Evolutionary conservation across 37 sponge, comb jelly and placozoan species (phyloP), one percentile per base, ranked within the genome.

Genomic region (Crambe crambe): DNA sequence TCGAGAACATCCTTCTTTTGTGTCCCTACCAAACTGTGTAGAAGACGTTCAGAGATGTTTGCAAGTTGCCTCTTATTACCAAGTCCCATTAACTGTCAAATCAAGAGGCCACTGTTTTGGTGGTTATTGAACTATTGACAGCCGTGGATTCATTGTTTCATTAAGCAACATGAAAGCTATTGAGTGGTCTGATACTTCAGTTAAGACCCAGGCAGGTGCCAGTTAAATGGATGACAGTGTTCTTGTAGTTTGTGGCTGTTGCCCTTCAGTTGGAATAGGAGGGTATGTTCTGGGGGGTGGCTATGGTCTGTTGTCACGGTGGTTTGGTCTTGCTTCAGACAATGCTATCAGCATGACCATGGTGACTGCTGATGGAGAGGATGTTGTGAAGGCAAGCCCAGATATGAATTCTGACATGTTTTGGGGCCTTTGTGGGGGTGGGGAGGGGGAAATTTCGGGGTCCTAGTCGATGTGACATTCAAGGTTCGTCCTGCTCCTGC

Each of bases 401-500:
- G 41, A 69, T 31, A 82, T 76, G 23, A 80, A 87, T 58, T 59
- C 44, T 1, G 88, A 87, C 70, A 77, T 87, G 0, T 87, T 81
- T 42, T 87, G 88, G 88, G 88, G 77, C 0, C 77, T 87, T 17
- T 26, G 82, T 12, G 88, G 88, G 0, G 88, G 88, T 25, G 88
- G n/a, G n/a, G 88, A 21, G 88, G 88, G n/a, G 88, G 88, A 56
- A 74, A 81, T 44, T 87, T 87, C 76, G 88, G 88, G 0, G 82
- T 74, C 1, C 59, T 70, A 18, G 36, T 58, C 0, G 72, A 80
- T 40, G 72, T 80, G 10, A 38, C 58, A 2, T 39, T 79, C 9
- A 36, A 68, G 21, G 0, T 68, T 41, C 18, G 18, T 56, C 42
- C 42, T 2, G 31, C 37, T 43, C 80, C 80, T 21, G 23, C 20